Evolutionary conservation across 2,888 invertebrate genomes (phyloP).

Genomic region (Pyrochroa serraticornis): DNA sequence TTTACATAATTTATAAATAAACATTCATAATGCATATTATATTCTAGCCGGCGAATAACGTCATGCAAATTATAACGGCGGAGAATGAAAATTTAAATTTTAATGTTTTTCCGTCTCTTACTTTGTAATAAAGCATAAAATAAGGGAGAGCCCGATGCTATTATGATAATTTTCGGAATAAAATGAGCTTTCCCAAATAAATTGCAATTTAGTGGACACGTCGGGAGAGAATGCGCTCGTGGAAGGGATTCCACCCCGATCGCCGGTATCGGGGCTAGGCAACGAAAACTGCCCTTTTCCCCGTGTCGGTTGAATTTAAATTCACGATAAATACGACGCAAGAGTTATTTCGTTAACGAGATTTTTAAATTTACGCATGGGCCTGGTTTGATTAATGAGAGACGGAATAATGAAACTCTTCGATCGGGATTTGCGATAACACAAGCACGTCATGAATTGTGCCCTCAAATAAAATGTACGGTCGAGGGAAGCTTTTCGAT

Average conservation of each 20-base stretch:
- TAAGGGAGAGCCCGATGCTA: constrained; percentile 31
- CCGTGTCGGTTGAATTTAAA: constrained; percentile 44
- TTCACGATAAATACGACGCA: constrained; percentile 54
- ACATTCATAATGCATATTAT: constrained; percentile 59
- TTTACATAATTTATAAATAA: constrained; percentile 60
- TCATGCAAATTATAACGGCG: constrained; percentile 54
- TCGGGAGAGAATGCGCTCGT: constrained; percentile 9
- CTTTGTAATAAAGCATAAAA: constrained; percentile 41
- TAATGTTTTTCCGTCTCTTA: constrained; percentile 51
- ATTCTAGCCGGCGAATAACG: constrained; percentile 52
- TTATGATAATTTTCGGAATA: constrained; percentile 33
- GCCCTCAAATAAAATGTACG: constrained; percentile 35
- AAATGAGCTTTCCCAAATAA: constrained; percentile 28
- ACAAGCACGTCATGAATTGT: constrained; percentile 47
- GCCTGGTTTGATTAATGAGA: constrained; percentile 55
- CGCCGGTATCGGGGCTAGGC: background rate
- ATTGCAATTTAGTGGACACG: constrained; percentile 31
- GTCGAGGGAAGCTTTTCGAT: constrained; percentile 6
- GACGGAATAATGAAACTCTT: constrained; percentile 56
- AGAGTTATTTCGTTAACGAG: constrained; percentile 56
- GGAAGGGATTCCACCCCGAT: background rate
- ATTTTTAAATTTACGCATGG: constrained; percentile 56
- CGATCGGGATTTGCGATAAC: constrained; percentile 55
- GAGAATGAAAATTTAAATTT: constrained; percentile 54
- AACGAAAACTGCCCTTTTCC: too few relatives aligned